Evolutionary conservation across 2,113 vertebrate genomes (phyloP).

Genomic region (Aegithalos caudatus): DNA sequence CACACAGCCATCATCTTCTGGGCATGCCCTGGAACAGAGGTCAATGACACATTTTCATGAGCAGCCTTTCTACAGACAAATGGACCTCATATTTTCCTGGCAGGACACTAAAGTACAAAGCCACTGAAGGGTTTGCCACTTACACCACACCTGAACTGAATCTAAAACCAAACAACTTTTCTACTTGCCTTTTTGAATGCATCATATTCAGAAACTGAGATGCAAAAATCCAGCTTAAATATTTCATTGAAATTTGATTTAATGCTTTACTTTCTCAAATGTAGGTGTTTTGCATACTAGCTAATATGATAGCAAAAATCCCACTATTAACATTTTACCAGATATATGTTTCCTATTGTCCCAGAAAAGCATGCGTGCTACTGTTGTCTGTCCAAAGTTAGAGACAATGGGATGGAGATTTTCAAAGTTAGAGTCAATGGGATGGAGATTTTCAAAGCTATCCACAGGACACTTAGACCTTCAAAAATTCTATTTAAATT

Average conservation of each 20-base stretch:
- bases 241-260: neutral
- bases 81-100: neutral
- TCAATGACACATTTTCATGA: neutral
- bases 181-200: neutral
- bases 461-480: neutral
- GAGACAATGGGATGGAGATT: neutral
- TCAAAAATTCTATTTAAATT: neutral
- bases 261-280: neutral
- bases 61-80: neutral
- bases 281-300: neutral
- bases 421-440: neutral
- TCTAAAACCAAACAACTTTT: neutral
- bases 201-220: neutral
- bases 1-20: neutral
- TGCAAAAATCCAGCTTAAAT: neutral
- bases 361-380: neutral
- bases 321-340: neutral
- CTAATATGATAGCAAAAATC: neutral
- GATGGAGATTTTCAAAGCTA: neutral
- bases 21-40: neutral
- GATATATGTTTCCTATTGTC: neutral
- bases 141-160: accelerated
- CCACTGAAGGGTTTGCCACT: neutral
- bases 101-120: neutral
- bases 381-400: neutral